phyloP scores from a whole-genome alignment of 2,797 vertebrate species.

The Lycodopsis pacificus region DNA sequence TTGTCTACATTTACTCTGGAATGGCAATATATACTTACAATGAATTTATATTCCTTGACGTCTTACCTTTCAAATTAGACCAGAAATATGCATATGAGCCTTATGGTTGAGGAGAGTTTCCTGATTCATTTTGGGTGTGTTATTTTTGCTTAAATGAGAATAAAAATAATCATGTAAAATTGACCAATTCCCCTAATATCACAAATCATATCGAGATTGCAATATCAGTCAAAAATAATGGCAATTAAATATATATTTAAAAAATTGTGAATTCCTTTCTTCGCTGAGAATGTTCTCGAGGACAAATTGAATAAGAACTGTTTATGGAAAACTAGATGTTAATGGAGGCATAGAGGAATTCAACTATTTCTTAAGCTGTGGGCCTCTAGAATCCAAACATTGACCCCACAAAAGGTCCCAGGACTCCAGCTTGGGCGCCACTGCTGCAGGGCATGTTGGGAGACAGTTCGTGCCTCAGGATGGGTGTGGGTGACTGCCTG shows the following conservation, averaged over 20 bases:
- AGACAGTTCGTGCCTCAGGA: constrained; percentile 24
- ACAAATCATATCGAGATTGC: not conserved
- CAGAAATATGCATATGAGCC: not conserved
- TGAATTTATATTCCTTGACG: not conserved
- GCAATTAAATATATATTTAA: not conserved
- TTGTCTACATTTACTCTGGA: not conserved
- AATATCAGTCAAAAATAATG: not conserved
- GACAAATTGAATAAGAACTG: constrained; percentile 5
- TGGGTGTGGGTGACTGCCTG: constrained; percentile 53
- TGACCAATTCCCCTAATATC: not conserved
- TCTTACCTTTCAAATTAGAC: not conserved
- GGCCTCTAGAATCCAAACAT: not conserved
- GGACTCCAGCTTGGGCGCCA: constrained; percentile 3
- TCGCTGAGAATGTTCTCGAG: not conserved
- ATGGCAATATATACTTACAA: not conserved
- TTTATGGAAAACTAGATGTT: not conserved
- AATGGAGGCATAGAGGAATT: not conserved
- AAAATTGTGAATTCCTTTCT: not conserved
- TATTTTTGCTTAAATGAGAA: not conserved
- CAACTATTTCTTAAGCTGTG: not conserved
- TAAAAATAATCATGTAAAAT: not conserved
- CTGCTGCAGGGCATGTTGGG: not conserved
- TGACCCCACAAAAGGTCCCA: constrained; percentile 1
- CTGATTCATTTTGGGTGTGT: not conserved
- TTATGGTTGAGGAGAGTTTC: not conserved